These are phyloP conservation scores for Ceratosolen solmsi DNA, from an alignment of 1,140 invertebrate genomes.

Conservation along the genomic window DNA sequence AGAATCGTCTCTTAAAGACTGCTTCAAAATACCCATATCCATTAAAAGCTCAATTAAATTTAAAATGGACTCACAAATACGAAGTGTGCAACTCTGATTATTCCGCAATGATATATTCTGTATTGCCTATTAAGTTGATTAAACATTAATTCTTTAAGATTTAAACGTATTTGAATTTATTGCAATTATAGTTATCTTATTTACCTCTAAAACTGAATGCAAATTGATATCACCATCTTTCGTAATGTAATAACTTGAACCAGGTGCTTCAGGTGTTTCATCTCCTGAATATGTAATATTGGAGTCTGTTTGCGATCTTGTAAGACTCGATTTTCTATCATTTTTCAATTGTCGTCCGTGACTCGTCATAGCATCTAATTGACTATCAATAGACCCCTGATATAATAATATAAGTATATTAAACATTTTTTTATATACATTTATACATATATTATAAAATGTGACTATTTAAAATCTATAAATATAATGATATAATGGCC, in stretches of 20 bases:
- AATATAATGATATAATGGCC: too few species aligned
- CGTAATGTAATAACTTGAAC: slow-evolving; percentile 93
- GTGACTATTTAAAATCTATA: too few species aligned
- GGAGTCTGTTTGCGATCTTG: slow-evolving; percentile 93
- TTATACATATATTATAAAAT: too few species aligned
- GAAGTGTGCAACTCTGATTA: slow-evolving; percentile 82
- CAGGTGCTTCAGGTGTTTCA: slow-evolving; percentile 88
- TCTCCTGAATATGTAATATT: slow-evolving; percentile 91
- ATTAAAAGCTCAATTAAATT: slow-evolving; percentile 92
- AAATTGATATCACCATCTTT: slow-evolving; percentile 95
- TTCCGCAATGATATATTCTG: slow-evolving; percentile 88
- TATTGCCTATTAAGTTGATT: slow-evolving; percentile 78
- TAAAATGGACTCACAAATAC: slow-evolving; percentile 91
- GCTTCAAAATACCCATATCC: slow-evolving; percentile 88
- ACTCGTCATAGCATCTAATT: slow-evolving; percentile 83
- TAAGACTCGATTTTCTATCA: slow-evolving; percentile 81
- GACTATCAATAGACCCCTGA: slow-evolving; percentile 85
- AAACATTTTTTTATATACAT: neutral
- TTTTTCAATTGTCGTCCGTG: slow-evolving; percentile 76
- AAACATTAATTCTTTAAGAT: neutral
- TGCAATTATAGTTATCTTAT: slow-evolving; percentile 12
- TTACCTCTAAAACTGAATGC: slow-evolving; percentile 90
- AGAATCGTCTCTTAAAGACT: slow-evolving; percentile 71
- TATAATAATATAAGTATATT: neutral
- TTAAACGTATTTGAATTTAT: neutral